Evolutionary conservation across 35 echinoderm and acorn worm genomes (phyloP).

Genomic region (Apostichopus japonicus): DNA sequence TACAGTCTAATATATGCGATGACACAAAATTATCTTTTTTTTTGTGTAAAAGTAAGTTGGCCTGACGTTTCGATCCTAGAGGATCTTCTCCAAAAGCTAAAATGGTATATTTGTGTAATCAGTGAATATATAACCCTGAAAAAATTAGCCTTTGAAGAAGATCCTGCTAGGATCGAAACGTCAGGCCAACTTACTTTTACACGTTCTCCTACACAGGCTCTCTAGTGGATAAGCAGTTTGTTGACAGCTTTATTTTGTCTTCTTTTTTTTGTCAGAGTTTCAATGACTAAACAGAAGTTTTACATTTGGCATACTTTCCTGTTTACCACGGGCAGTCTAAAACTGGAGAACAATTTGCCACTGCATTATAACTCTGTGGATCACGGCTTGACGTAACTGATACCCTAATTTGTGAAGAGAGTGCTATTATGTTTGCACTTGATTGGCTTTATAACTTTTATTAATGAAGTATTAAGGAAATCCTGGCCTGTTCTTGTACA

Average conservation of each 20-base stretch:
- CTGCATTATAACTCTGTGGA: neutral
- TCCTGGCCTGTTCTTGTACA: neutral
- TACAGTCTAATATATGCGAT: no score
- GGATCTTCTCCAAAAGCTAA: neutral
- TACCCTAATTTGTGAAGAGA: neutral
- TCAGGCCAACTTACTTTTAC: no score
- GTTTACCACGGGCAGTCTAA: slow-evolving; percentile 7
- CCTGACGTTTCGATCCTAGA: no score
- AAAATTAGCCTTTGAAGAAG: no score
- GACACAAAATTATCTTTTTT: slow-evolving; percentile 2
- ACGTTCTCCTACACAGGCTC: no score
- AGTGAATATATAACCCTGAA: no score
- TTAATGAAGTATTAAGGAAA: neutral
- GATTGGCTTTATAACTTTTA: neutral
- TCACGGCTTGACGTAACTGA: slow-evolving; percentile 9
- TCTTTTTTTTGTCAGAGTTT: slow-evolving; percentile 18
- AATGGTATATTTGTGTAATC: no score
- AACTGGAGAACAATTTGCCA: neutral
- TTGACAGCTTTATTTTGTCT: no score
- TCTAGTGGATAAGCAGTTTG: no score
- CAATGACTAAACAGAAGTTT: neutral
- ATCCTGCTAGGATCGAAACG: no score
- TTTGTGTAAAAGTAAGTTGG: no score
- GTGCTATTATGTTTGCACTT: neutral
- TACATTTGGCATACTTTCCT: neutral